Evolutionary conservation across 35 echinoderm and acorn worm genomes (phyloP), one percentile per base, ranked within the genome.

Genomic region (Ptychodera flava): DNA sequence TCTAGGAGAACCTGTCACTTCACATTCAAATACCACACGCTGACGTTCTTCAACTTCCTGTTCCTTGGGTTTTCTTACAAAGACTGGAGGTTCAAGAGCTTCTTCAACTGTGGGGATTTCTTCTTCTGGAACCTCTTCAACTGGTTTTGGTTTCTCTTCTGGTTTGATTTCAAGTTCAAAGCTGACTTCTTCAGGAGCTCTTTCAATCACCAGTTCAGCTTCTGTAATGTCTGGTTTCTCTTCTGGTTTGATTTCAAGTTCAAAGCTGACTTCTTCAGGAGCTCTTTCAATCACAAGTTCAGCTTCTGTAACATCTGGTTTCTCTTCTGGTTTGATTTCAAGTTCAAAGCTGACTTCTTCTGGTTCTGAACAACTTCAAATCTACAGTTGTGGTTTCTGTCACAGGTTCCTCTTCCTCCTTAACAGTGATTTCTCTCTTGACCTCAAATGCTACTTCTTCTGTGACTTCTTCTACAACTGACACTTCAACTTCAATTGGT

Each of bases 1-100:
- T 83, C 85, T 92, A 28, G 96, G 96, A 35, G 38, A 82, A 80
- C 96, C 96, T 30, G 90, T 92, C 36, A 94, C 93, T 0, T 91
- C 86, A 78, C 96, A 99, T 37, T 94, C 96, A 89, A 99, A 94
- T 33, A 79, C 81, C 16, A 88, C 90, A 0, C 79, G 86, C 35
- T 99, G 78, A 16, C 96, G 92, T 89, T 92, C 88, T 86, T 91
- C 78, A 27, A 99, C 86, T 64, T 64, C 45, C 22, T 12, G 45
- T 64, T 64, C 45, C 22, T 64, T 64, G 45, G 45, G 45, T 64
- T 64, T 64, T 64, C 45, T 64, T 22, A 64, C 6, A 64, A 64
- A 64, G 6, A 64, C 45, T 64, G 45, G 45, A 64, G 45, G 45
- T 22, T 64, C 45, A 64, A 64, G 45, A 64, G 45, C n/a, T n/a